phyloP scores from a whole-genome alignment of 1,140 invertebrate species.

The Achroia grisella region DNA sequence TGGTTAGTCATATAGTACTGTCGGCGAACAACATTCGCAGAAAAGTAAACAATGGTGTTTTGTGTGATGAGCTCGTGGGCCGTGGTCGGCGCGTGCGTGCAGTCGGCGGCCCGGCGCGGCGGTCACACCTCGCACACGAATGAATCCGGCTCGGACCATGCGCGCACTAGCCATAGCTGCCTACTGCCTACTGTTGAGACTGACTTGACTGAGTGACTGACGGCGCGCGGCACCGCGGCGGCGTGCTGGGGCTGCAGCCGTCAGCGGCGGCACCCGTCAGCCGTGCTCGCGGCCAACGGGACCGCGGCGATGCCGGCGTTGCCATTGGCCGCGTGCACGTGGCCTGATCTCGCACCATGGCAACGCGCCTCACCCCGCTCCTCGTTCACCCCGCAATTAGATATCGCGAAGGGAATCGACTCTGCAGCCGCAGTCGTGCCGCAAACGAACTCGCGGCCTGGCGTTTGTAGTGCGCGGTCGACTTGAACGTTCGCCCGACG shows the following conservation, averaged over 20 bases:
- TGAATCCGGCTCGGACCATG: no score
- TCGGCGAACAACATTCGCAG: no score
- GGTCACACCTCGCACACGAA: no score
- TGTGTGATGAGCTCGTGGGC: no score
- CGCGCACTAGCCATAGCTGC: no score
- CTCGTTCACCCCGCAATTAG: conserved; percentile 15
- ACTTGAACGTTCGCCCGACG: conserved; percentile 25
- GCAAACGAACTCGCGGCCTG: conserved; percentile 12
- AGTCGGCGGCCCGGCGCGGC: no score
- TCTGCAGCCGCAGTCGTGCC: conserved; percentile 33
- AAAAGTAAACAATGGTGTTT: no score
- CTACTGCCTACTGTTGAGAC: no score
- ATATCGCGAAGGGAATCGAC: conserved; percentile 3
- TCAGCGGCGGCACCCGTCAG: conserved; percentile 14
- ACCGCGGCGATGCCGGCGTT: conserved; percentile 2
- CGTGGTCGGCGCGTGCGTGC: no score
- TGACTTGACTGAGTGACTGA: no score
- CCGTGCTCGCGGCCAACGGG: background rate
- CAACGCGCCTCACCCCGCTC: conserved; percentile 38
- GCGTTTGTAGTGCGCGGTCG: conserved; percentile 3
- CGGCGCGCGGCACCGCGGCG: conserved; percentile 1
- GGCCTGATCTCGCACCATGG: conserved; percentile 69
- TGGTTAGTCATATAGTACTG: no score
- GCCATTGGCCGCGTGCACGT: conserved; percentile 62
- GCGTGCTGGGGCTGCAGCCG: conserved; percentile 13